These are phyloP conservation scores for Apodemia zela DNA, from an alignment of 2,888 invertebrate species.

Conservation along the genomic window DNA sequence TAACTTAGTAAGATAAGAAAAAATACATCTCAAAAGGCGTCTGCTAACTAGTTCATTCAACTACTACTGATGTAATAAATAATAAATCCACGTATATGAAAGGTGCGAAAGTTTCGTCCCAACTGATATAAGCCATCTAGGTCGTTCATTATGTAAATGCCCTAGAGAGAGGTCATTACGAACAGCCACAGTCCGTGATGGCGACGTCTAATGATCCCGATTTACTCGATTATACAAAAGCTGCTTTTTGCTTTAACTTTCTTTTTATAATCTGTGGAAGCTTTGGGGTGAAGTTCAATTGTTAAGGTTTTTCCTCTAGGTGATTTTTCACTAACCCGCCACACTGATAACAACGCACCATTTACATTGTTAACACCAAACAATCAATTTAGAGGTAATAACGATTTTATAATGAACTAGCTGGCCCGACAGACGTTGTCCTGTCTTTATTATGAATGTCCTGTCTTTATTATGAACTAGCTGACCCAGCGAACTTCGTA, in stretches of 20 bases:
- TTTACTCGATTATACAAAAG: conserved; percentile 14
- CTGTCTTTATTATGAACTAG: too few relatives aligned
- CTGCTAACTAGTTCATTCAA: background rate
- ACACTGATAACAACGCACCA: too few relatives aligned
- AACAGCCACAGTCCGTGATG: conserved; percentile 13
- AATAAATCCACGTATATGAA: background rate
- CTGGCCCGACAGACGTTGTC: too few relatives aligned
- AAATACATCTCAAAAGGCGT: background rate
- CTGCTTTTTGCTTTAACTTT: conserved; percentile 1
- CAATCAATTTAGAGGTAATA: too few relatives aligned
- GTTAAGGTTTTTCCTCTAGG: background rate
- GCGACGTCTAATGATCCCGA: conserved; percentile 10
- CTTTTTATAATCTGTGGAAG: background rate
- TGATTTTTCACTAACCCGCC: too few relatives aligned
- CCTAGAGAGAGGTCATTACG: conserved; percentile 17
- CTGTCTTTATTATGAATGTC: too few relatives aligned
- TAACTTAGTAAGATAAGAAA: background rate
- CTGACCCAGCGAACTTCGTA: too few relatives aligned
- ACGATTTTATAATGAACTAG: too few relatives aligned
- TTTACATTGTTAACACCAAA: too few relatives aligned
- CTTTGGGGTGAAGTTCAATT: background rate
- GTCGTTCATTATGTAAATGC: conserved; percentile 17
- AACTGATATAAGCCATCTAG: conserved; percentile 11
- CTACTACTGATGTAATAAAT: background rate
- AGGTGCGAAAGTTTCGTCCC: conserved; percentile 3